Evolutionary conservation across 2,113 vertebrate species (phyloP).

Genomic region (Lagopus leucura): DNA sequence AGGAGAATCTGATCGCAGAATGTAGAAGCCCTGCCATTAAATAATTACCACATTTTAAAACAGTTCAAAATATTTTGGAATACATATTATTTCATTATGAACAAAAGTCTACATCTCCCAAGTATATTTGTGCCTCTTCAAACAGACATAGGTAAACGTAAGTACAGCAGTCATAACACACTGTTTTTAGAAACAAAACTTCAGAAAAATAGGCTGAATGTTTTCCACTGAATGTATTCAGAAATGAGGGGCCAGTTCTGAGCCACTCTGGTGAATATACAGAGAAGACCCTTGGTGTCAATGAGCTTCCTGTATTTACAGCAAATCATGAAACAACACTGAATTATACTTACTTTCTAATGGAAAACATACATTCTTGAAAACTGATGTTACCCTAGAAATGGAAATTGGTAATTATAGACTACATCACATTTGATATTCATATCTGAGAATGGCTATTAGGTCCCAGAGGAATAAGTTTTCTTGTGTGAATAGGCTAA

Average conservation of each 20-base stretch:
- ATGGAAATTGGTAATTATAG: not conserved
- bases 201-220: not conserved
- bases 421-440: not conserved
- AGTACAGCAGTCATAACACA: not conserved
- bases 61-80: not conserved
- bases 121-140: not conserved
- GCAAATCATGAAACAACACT: not conserved
- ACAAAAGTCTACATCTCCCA: accelerated
- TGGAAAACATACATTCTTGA: not conserved
- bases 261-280: not conserved
- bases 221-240: not conserved
- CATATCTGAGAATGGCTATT: not conserved
- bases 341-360: not conserved
- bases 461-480: not conserved
- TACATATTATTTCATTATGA: not conserved
- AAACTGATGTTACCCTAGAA: not conserved
- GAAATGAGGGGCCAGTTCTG: not conserved
- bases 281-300: not conserved
- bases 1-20: not conserved
- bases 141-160: not conserved
- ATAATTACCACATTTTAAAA: not conserved
- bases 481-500: not conserved
- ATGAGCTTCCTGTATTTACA: not conserved
- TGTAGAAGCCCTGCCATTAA: not conserved
- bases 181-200: not conserved